phyloP scores from a whole-genome alignment of 2,797 vertebrate genomes.

The Rallus crepitans region DNA sequence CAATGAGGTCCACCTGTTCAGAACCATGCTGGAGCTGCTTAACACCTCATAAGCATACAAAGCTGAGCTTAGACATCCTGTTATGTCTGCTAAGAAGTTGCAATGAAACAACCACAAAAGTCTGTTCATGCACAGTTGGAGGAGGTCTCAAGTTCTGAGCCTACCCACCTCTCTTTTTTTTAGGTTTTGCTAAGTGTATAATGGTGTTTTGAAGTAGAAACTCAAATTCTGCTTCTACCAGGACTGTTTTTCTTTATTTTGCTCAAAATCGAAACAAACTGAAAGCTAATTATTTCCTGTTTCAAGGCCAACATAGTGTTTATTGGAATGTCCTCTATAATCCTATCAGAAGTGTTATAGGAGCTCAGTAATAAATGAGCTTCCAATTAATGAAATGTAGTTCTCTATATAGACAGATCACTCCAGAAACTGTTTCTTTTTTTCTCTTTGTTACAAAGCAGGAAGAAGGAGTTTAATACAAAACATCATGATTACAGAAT shows the following conservation, averaged over 20 bases:
- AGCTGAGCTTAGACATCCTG: not conserved
- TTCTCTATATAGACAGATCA: not conserved
- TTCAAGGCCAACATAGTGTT: slow-evolving; percentile 19
- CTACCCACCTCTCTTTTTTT: not conserved
- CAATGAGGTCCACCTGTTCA: accelerated
- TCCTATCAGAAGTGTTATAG: slow-evolving; percentile 43
- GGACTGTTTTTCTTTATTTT: slow-evolving; percentile 37
- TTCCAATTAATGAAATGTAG: slow-evolving; percentile 51
- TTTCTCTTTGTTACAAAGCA: slow-evolving; percentile 27
- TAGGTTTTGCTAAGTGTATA: not conserved
- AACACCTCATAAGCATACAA: not conserved
- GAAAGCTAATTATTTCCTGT: slow-evolving; percentile 55
- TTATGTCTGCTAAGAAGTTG: not conserved
- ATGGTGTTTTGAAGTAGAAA: slow-evolving; percentile 27
- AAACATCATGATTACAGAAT: not conserved
- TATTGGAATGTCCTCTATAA: slow-evolving; percentile 44
- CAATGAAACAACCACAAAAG: not conserved
- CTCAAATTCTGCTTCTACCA: not conserved
- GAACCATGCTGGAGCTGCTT: not conserved
- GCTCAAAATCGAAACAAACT: slow-evolving; percentile 15
- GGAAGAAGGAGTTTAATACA: slow-evolving; percentile 8
- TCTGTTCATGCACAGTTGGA: not conserved
- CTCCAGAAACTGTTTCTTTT: not conserved
- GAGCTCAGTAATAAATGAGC: slow-evolving; percentile 28
- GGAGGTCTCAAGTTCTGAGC: not conserved